Evolutionary conservation across 2,797 vertebrate species (phyloP), one percentile per base, ranked within the genome.

Genomic region (Sebastiscus tertius): DNA sequence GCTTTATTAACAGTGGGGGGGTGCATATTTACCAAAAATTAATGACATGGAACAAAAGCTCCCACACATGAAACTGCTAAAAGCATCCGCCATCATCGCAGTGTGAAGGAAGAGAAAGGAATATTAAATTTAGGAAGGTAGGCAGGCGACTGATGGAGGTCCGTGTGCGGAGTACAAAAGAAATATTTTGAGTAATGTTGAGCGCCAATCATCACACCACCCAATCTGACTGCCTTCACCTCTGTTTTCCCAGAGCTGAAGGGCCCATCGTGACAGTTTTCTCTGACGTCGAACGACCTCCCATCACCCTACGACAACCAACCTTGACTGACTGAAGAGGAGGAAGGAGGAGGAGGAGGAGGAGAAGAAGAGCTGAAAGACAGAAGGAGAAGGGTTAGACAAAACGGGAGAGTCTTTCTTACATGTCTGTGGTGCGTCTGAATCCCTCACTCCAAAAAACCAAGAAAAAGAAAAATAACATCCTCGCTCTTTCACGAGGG

Each of bases 221-320:
- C 1, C 27, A 24, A 34, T 65, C 77, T 86, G 55, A 88, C 27
- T 61, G 20, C 36, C 60, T 55, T 55, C 64, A 6, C 54, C 42
- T 88, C 52, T 87, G 0, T 79, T 29, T 42, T 42, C 62, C 59
- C 91, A 96, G 95, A 94, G 89, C 60, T 94, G 89, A 95, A 90
- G 85, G 77, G 71, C 85, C 88, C 72, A 39, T 73, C 64, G 20
- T 68, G 87, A 90, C 83, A 49, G 80, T 86, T 89, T 67, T 72
- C 79, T 86, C 55, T 79, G 34, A 85, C 26, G 27, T 62, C 58
- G 20, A 84, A 79, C 18, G 31, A 86, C 72, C 87, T 89, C 83
- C 83, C 88, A 80, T 82, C 85, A 81, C 78, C 81, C 77, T 33
- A 67, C 75, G 9, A 90, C 78, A 14, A 87, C 82, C 76, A 6